Evolutionary conservation across 2,113 vertebrate species (phyloP).

Genomic region (Chlamydotis undulata): DNA sequence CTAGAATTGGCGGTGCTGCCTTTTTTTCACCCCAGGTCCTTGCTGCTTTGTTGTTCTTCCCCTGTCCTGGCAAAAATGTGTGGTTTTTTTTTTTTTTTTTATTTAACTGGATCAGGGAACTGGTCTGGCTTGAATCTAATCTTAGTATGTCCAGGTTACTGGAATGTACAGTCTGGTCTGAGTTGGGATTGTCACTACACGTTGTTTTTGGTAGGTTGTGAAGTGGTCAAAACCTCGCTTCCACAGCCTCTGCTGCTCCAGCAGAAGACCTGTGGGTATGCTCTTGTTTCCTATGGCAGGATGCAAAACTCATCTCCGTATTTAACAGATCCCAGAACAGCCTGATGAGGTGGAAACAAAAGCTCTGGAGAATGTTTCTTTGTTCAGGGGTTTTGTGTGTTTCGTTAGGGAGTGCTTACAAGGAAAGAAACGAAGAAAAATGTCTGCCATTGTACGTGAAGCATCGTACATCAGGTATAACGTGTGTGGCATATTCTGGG

Average conservation of each 20-base stretch:
- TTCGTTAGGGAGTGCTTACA: fast-evolving
- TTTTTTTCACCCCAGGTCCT: background rate
- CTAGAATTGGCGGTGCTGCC: background rate
- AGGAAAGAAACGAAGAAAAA: background rate
- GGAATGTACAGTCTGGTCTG: background rate
- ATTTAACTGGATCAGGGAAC: background rate
- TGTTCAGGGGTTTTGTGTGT: background rate
- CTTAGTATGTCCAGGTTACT: background rate
- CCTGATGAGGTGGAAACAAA: background rate
- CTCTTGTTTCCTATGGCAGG: background rate
- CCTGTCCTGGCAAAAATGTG: background rate
- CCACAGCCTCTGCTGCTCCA: background rate
- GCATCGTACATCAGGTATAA: fast-evolving
- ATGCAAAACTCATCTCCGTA: background rate
- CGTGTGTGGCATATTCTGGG: fast-evolving
- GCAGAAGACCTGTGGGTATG: fast-evolving
- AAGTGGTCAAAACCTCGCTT: background rate
- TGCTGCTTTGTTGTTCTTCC: background rate
- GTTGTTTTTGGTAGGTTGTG: background rate
- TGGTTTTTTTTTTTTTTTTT: background rate
- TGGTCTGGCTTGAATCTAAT: background rate
- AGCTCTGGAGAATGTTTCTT: background rate
- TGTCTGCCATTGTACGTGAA: fast-evolving
- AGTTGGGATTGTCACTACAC: background rate
- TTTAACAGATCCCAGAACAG: background rate